Evolutionary conservation across 2,797 vertebrate genomes (phyloP).

Genomic region (Gorsachius magnificus): DNA sequence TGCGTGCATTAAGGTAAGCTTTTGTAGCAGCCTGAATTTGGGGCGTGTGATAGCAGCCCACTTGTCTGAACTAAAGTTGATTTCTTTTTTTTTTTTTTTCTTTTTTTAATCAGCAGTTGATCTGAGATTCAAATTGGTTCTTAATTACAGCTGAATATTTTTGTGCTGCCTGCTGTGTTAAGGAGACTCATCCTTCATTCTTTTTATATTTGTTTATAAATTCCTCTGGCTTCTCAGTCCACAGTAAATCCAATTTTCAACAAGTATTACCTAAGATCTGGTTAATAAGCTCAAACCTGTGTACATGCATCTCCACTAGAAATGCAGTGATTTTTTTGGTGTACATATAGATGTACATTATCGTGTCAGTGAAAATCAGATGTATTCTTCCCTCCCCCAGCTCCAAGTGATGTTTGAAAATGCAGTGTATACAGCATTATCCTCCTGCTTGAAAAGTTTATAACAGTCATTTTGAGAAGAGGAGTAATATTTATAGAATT

Average conservation of each 20-base stretch:
- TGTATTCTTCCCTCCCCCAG: not conserved
- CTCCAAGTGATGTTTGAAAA: not conserved
- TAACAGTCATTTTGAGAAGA: not conserved
- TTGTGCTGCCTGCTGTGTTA: not conserved
- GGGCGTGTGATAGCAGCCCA: not conserved
- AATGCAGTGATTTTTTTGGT: not conserved
- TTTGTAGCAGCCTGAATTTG: not conserved
- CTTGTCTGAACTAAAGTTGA: not conserved
- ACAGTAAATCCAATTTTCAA: not conserved
- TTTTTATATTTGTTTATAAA: not conserved
- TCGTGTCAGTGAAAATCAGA: not conserved
- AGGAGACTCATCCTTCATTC: not conserved
- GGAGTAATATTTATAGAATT: not conserved
- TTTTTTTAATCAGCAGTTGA: not conserved
- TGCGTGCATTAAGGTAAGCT: not conserved
- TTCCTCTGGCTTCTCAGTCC: not conserved
- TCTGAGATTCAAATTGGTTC: not conserved
- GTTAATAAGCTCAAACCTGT: not conserved
- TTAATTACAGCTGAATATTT: not conserved
- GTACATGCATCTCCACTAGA: not conserved
- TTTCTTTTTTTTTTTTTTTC: not conserved
- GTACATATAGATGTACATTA: not conserved
- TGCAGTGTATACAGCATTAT: not conserved
- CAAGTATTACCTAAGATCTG: not conserved
- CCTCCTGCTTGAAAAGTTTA: not conserved